These are phyloP conservation scores for Erpetoichthys calabaricus DNA, from an alignment of 2,797 vertebrate species.

Conservation along the genomic window DNA sequence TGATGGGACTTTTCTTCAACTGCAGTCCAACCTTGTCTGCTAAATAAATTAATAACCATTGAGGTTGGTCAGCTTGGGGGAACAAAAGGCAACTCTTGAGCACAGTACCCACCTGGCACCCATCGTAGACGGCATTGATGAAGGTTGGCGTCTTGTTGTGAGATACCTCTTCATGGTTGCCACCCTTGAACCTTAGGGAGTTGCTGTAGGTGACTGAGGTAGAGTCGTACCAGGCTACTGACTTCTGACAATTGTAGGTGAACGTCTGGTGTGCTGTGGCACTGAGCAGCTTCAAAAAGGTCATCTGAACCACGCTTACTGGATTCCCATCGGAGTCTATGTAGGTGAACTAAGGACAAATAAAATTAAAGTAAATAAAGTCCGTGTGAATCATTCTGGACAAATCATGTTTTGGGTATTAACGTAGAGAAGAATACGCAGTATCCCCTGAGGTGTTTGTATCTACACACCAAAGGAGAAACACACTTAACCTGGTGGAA, in stretches of 20 bases:
- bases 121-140: constrained; percentile 53
- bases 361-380: not conserved
- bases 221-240: constrained; percentile 67
- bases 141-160: constrained; percentile 49
- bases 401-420: not conserved
- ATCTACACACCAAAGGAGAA: too few species aligned
- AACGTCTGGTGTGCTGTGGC: constrained; percentile 67
- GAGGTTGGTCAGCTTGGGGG: too few species aligned
- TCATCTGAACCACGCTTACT: constrained; percentile 71
- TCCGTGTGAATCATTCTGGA: not conserved
- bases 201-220: constrained; percentile 35
- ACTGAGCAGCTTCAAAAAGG: constrained; percentile 78
- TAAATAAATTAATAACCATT: too few species aligned
- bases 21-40: too few species aligned
- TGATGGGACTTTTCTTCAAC: too few species aligned
- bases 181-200: constrained; percentile 58
- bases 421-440: not conserved
- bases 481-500: too few species aligned
- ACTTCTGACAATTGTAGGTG: constrained; percentile 73
- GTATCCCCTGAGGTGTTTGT: not conserved
- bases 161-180: constrained; percentile 67
- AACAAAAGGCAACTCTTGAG: not conserved
- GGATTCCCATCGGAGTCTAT: constrained; percentile 61
- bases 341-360: constrained; percentile 62
- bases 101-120: constrained; percentile 63